A percentile compares a stretch with the other conserved stretches of the same genome.
These are phyloP conservation scores for Drosophila quinaria DNA, from an alignment of 2,888 invertebrate genomes.

Conservation along the genomic window DNA sequence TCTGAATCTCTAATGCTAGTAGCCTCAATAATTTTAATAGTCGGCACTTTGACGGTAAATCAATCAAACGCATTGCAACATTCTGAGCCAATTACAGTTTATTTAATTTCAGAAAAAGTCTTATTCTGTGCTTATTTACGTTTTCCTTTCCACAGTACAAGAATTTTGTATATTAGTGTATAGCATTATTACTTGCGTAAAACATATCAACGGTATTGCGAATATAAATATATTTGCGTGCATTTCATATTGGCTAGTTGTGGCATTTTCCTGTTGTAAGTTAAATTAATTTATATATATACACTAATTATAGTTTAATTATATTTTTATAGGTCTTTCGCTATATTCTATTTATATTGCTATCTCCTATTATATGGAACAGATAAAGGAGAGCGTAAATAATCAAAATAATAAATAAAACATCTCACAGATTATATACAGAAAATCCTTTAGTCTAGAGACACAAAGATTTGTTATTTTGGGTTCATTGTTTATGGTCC, in stretches of 20 bases:
- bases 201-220: conserved; percentile 20
- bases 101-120: conserved; percentile 4
- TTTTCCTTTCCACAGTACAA: not conserved
- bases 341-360: conserved; percentile 23
- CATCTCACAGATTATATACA: not conserved
- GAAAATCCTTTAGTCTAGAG: not conserved
- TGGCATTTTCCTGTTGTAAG: conserved; percentile 25
- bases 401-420: not conserved
- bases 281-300: not conserved
- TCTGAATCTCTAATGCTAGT: conserved; percentile 1
- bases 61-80: too few relatives aligned
- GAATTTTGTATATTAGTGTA: conserved; percentile 8
- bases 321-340: not conserved
- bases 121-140: conserved; percentile 16
- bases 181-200: not conserved
- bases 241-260: conserved; percentile 26
- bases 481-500: not conserved
- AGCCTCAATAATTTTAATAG: conserved; percentile 14
- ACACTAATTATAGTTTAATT: not conserved
- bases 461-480: not conserved
- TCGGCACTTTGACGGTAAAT: conserved; percentile 21
- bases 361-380: conserved; percentile 13
- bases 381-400: not conserved
- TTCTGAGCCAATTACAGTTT: not conserved
- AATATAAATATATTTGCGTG: conserved; percentile 8